Base-by-base conservation (phyloP, 1,140 invertebrate species). In the Drosophila arawakana region DNA sequence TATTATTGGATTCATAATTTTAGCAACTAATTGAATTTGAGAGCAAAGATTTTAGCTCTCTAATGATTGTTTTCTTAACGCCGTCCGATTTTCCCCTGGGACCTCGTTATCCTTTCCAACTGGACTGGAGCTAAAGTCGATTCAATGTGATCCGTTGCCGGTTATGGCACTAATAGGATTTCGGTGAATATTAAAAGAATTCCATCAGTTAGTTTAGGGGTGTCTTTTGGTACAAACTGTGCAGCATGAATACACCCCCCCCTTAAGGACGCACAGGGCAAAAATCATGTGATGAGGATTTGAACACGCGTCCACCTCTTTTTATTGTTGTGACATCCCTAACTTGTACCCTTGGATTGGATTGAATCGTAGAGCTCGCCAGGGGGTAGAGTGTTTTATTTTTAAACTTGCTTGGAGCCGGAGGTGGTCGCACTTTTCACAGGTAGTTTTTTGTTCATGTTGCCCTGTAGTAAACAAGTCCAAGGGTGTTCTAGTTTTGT, bases 101-200 rank as follows among this genome's bases (percentile, higher is more conserved):
- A 46, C 81, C 65, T 69, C 59, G 66, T 78, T 81, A 75, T 60
- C 37, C 41, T 62, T 70, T 72, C 70, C 8, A 66, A 80, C 80
- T 69, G 55, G 46, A 41, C 13, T 30, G 25, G 25, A 30, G 25
- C 25, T 30, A 34, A 21, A 67, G 46, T 41, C 69, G 76, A 57
- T 76, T 30, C 7, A 13, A 15, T 46, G 13, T 46, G 43, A 46
- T 13, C 73, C 68, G 46, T 62, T 66, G 68, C 67, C 68, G 73
- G 78, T 86, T 79, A 76, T 76, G 52, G 71, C 80, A 76, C 77
- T 88, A 88, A 88, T 88, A 88, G 83, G 84, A 88, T 88, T 88
- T 82, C 68, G 60, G 46, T 61, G 73, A 86, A 88, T 78, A 80
- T 61, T 69, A 61, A 61, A 70, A 71, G 71, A 89, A 88, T 88